Evolutionary conservation across 2,888 invertebrate genomes (phyloP), one percentile per base, ranked within the genome.

Genomic region (Melolontha melolontha): DNA sequence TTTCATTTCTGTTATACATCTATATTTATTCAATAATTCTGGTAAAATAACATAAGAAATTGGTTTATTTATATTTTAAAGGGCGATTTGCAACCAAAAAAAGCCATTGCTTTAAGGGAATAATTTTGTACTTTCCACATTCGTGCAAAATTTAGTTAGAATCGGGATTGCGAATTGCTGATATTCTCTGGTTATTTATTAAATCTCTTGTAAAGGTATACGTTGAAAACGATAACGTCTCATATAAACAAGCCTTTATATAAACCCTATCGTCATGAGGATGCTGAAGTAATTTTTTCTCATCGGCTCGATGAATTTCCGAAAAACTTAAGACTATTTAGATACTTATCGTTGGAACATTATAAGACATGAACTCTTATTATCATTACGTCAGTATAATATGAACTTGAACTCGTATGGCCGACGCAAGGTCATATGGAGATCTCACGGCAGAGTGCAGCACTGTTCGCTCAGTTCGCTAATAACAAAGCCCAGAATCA

Each of bases 401-500:
- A 47, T 47, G 70, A 71, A 70, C 71, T 74, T 71, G 73, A 73
- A 73, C 72, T 72, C 73, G 69, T 68, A 72, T 67, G 72, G 71
- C 69, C 62, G 67, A 66, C 68, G 64, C 74, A 73, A 74, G 73
- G 75, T 70, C 73, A 72, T 74, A 74, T 73, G 75, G 73, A 72
- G 73, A 75, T 75, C 75, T 75, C 74, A 73, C 74, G 75, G 16
- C 14, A 14, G 47, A 66, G 64, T 66, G 51, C 51, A 59, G 57
- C 42, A 66, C 64, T 47, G 47, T 17, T 67, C 64, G 59, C 57
- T 52, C 63, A 62, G 70, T 78, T 77, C 77, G 78, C 77, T 80
- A 80, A 80, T 79, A 80, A 80, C 78, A 80, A 80, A 79, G 79
- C 73, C 78, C 76, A 69, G 77, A 75, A 77, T 79, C 75, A 71